Conservation (phyloP, 2,113 vertebrate genomes). For the Anser brachyrhynchus region DNA sequence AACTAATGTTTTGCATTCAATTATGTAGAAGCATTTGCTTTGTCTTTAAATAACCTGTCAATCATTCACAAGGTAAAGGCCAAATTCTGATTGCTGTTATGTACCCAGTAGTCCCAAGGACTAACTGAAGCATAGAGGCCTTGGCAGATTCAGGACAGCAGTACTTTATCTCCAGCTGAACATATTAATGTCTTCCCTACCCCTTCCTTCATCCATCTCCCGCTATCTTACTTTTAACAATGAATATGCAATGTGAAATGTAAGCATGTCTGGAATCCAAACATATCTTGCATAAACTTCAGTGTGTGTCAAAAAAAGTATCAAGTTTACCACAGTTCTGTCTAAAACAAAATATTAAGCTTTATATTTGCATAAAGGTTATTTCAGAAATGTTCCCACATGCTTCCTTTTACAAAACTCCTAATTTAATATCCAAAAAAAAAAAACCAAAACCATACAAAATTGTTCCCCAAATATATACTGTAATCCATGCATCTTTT, state of each 20-base stretch:
- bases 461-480: neutral
- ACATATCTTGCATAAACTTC: neutral
- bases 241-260: neutral
- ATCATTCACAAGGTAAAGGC: constrained; percentile 15
- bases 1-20: constrained; percentile 39
- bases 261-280: neutral
- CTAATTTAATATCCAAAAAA: neutral
- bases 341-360: neutral
- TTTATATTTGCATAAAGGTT: fast-evolving
- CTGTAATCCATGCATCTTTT: neutral
- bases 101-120: neutral
- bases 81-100: neutral
- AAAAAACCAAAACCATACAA: neutral
- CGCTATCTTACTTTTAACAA: neutral
- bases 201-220: neutral
- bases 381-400: neutral
- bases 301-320: neutral
- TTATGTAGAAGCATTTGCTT: constrained; percentile 32
- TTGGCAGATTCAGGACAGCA: neutral
- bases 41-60: constrained; percentile 53
- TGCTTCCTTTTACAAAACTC: neutral
- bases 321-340: neutral
- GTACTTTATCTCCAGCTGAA: neutral
- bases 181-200: neutral
- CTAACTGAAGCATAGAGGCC: neutral